Base-by-base conservation (phyloP, 2,888 invertebrate species). In the Ptilodon capucinus region DNA sequence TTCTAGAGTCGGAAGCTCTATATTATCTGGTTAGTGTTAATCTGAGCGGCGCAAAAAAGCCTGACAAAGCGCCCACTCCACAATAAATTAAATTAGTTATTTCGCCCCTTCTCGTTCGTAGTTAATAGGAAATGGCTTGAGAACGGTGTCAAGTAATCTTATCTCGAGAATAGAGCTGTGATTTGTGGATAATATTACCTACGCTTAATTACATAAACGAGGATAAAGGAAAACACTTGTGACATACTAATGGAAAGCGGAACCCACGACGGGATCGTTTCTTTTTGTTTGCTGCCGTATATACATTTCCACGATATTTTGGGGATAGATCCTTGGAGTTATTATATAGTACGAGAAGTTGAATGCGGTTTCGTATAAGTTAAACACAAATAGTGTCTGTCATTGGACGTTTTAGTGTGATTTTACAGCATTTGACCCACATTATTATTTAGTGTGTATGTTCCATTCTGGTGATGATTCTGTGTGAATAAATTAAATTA, bases 21-120 rank as follows among this genome's bases (percentile, higher is more conserved):
- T 64, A 57, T 74, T 72, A 78, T 78, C 66, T 60, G 63, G 64
- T 69, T 69, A 68, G 64, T 54, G 54, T 56, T 74, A 74, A 73
- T 74, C 64, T 56, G 56, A 44, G 51, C 48, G 48, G 34, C 63
- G 55, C 63, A 64, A 68, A 67, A 72, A 67, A 60, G 61, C 60
- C 68, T 66, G 64, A 68, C 60, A 60, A 46, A 44, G 63, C 55
- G 46, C 44, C 44, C 48, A 53, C 50, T 51, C 60, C 51, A n/a
- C 66, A 69, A 68, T 65, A 68, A 74, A 76, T 73, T 72, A 64
- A 68, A 74, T 38, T 38, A 68, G 63, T 64, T 48, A 68, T 64
- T 64, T 49, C 60, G 42, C 47, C 44, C 48, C 44, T 44, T 56
- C 61, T 57, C 53, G 40, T 58, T 57, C 51, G 48, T 44, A 51